These are phyloP conservation scores for Leptarthrus brevirostris DNA, from an alignment of 2,888 invertebrate genomes.

Conservation along the genomic window DNA sequence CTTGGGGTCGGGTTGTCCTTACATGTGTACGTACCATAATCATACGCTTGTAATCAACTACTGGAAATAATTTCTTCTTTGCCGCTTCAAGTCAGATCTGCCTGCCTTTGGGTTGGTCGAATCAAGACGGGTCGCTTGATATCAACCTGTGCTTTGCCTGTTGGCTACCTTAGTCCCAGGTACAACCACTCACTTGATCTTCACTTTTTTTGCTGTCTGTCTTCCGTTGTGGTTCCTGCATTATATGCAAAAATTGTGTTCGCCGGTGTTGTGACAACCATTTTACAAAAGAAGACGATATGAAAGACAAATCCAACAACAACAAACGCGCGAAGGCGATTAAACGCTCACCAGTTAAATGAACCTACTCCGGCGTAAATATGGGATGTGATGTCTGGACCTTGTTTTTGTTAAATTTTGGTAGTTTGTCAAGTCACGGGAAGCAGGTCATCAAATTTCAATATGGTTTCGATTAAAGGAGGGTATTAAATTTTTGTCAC, in stretches of 20 bases:
- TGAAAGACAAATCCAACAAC: conserved; percentile 53
- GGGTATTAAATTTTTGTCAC: conserved; percentile 52
- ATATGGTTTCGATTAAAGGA: conserved; percentile 50
- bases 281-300: conserved; percentile 57
- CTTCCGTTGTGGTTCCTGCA: conserved; percentile 54
- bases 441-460: conserved; percentile 50
- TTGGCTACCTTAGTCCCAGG: conserved; percentile 39
- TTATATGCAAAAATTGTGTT: conserved; percentile 54
- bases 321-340: conserved; percentile 33
- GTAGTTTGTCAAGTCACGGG: conserved; percentile 40
- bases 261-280: conserved; percentile 58
- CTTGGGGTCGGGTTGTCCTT: conserved; percentile 55
- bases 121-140: conserved; percentile 43
- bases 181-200: conserved; percentile 49
- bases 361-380: conserved; percentile 42
- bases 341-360: conserved; percentile 46
- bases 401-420: conserved; percentile 27
- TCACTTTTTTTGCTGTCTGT: conserved; percentile 46
- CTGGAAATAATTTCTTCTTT: conserved; percentile 56
- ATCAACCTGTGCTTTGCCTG: conserved; percentile 48
- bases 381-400: conserved; percentile 35
- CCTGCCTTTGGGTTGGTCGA: conserved; percentile 51
- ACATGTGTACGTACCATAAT: conserved; percentile 57
- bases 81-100: conserved; percentile 17
- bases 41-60: conserved; percentile 58